Base-by-base conservation (phyloP, 2,113 vertebrate species). In the Serranochromis macrocephalus region DNA sequence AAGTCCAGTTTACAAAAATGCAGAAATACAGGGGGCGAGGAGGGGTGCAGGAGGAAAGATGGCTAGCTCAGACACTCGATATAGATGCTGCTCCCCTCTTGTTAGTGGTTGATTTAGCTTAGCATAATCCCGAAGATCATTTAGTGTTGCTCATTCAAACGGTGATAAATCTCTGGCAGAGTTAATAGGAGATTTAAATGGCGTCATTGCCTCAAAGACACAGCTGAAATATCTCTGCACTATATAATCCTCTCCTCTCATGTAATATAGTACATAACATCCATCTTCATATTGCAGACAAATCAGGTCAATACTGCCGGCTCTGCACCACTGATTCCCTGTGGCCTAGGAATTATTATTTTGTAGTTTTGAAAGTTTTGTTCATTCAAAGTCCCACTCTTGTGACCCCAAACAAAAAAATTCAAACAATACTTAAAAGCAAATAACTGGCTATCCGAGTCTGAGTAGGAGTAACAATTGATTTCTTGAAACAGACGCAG, bases 161-260 rank as follows among this genome's bases (percentile, higher is more conserved):
- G 87, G 87, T 90, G 94, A 95, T 95, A 92, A 92, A 94, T 94
- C 93, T 93, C 80, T 84, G 87, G 87, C 88, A 88, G 87, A 94
- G 92, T 93, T 95, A 95, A 95, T 94, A 93, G 93, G 92, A 94
- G 93, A 95, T 93, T 95, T 94, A 94, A 94, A 93, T 87, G 90
- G 93, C 57, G 61, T 87, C 92, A 87, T 91, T 89, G 91, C 95
- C 93, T 93, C 89, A 92, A 92, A 93, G 93, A 94, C 92, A 94
- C 88, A 87, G 92, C 89, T 93, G 88, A 94, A 94, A 93, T 91
- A 93, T 92, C 87, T 85, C 85, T 86, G 83, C 89, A 80, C 82
- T 84, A 86, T 83, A 90, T 93, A 93, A 95, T 95, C 93, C 91
- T 85, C 55, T 87, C 84, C 85, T 78, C 85, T 92, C 91, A 85